phyloP scores from a whole-genome alignment of 2,797 vertebrate species.

The Melanotaenia maccullochi region DNA sequence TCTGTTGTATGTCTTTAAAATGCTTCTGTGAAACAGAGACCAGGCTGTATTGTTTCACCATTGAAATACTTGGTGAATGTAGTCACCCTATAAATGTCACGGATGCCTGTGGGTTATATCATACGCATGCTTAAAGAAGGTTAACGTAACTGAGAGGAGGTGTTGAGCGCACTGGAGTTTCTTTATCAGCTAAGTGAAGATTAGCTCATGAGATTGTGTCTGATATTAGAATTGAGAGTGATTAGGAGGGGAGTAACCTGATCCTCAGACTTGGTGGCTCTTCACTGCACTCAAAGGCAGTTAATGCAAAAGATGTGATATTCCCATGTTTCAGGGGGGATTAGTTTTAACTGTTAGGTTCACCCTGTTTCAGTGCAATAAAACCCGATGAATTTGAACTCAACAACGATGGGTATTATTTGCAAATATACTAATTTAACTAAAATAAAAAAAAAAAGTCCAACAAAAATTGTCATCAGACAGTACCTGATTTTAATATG shows the following conservation, averaged over 20 bases:
- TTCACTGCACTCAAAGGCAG: not conserved
- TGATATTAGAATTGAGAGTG: slow-evolving; percentile 36
- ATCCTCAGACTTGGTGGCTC: slow-evolving; percentile 8
- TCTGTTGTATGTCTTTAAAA: slow-evolving; percentile 14
- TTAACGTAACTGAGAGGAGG: slow-evolving; percentile 7
- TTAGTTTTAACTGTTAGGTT: slow-evolving; percentile 7
- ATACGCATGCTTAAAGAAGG: slow-evolving; percentile 12
- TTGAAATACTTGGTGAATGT: slow-evolving; percentile 29
- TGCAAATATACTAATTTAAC: too few species aligned
- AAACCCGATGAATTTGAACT: slow-evolving; percentile 7
- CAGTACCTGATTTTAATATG: too few species aligned
- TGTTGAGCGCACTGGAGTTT: slow-evolving; percentile 11
- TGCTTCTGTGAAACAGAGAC: slow-evolving; percentile 26
- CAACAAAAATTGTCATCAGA: not conserved
- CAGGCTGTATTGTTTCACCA: slow-evolving; percentile 14
- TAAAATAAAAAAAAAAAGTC: too few species aligned
- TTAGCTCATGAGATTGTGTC: slow-evolving; percentile 30
- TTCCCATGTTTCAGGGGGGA: not conserved
- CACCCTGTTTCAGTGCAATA: not conserved
- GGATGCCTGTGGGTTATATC: slow-evolving; percentile 30
- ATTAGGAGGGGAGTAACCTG: slow-evolving; percentile 37
- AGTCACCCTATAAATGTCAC: slow-evolving; percentile 43
- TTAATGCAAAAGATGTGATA: slow-evolving; percentile 12
- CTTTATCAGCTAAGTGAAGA: slow-evolving; percentile 27
- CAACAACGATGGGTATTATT: too few species aligned